Conservation (phyloP, 2,888 invertebrate species). For the Eilema caniola region DNA sequence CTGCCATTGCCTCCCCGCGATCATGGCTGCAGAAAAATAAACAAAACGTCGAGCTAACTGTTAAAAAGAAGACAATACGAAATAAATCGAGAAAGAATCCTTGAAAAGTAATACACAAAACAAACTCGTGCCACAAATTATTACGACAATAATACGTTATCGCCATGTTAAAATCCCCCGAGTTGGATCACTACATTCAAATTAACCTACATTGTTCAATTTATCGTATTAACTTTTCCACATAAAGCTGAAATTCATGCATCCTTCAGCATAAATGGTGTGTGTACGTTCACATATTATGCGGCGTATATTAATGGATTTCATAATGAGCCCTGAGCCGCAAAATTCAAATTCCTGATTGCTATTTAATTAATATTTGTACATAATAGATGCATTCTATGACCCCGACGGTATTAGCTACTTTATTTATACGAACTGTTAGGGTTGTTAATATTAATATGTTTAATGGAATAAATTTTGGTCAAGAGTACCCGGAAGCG, state of each 20-base stretch:
- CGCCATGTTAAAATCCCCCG: neutral
- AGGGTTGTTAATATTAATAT: neutral
- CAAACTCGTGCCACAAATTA: neutral
- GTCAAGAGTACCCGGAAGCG: neutral
- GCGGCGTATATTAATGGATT: neutral
- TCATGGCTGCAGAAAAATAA: too few relatives aligned
- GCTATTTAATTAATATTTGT: neutral
- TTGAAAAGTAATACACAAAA: too few relatives aligned
- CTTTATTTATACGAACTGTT: neutral
- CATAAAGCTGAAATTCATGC: neutral
- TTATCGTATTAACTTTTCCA: neutral
- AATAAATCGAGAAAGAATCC: too few relatives aligned
- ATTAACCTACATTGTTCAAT: conserved; percentile 1
- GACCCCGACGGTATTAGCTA: neutral
- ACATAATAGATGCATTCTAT: neutral
- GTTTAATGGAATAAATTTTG: neutral
- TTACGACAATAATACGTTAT: neutral
- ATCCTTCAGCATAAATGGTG: neutral
- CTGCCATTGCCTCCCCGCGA: too few relatives aligned
- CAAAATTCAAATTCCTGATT: neutral
- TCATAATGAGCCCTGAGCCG: neutral
- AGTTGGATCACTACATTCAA: neutral
- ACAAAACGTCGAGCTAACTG: too few relatives aligned
- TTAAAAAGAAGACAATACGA: too few relatives aligned
- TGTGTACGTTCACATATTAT: neutral